Evolutionary conservation across 2,797 vertebrate species (phyloP), one percentile per base, ranked within the genome.

Genomic region (Artibeus lituratus): DNA sequence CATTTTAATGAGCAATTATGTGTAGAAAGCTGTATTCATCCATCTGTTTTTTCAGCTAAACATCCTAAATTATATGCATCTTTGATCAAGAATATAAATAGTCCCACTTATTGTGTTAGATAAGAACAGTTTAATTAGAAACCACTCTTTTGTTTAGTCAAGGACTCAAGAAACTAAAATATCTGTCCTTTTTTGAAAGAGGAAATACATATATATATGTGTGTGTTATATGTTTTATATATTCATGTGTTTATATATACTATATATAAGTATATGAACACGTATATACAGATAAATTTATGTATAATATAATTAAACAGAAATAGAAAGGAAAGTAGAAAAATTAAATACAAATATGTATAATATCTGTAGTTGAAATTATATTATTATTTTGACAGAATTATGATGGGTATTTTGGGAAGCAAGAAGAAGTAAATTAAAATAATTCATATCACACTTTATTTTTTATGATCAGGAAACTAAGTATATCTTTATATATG

Each of bases 61-160:
- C 32, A 88, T 72, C 21, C 55, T 65, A 85, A 93, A 94, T 94
- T 95, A 65, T 42, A 96, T 92, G 51, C 26, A 82, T 86, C 78
- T 95, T 82, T 83, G n/a, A 96, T 95, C 62, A 97, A 96, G 84
- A 92, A 72, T 88, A 95, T 94, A 97, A 96, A 92, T 94, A 94
- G 44, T 83, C 90, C 6, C 4, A 90, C 22, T 94, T 70, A 80
- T 87, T 92, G n/a, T 90, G 37, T 78, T 96, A 84, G 39, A 83
- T 94, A 87, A 81, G 76, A 94, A 90, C n/a, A 77, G n/a, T 80
- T 37, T 89, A 96, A 92, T 94, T 97, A 97, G 62, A 84, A 37
- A 70, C 24, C 32, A 82, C 55, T 8, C 19, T 72, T 32, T 91
- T 82, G 19, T 76, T 96, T 87, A 90, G 35, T 59, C 15, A 78